Evolutionary conservation across 2,113 vertebrate species (phyloP).

Genomic region (Andinoacara biseriatus): DNA sequence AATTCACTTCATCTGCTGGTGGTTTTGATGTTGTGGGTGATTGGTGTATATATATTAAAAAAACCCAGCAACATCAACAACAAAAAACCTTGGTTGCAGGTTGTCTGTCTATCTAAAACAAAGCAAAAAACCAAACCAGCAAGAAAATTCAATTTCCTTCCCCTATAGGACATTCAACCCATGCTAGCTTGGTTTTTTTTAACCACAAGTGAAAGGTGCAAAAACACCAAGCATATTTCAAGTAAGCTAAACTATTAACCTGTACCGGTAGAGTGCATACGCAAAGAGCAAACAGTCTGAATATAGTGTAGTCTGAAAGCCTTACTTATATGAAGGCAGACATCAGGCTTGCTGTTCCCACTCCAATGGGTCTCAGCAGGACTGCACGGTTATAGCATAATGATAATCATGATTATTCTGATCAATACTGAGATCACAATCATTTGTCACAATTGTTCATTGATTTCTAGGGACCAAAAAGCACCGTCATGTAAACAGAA

Average conservation of each 20-base stretch:
- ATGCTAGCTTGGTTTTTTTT: constrained; percentile 36
- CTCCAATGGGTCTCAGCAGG: not conserved
- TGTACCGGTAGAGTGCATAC: constrained; percentile 13
- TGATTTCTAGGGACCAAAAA: not conserved
- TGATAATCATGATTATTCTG: too few species aligned
- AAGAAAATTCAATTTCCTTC: constrained; percentile 65
- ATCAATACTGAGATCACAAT: not conserved
- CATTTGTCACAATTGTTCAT: not conserved
- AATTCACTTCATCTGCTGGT: not conserved
- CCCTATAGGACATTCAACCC: constrained; percentile 60
- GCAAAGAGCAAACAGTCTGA: constrained; percentile 20
- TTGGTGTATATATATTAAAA: accelerated
- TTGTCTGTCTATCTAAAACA: constrained; percentile 33
- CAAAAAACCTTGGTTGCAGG: constrained; percentile 7
- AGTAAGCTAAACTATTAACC: constrained; percentile 41
- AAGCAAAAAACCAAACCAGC: constrained; percentile 50
- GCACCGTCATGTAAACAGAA: not conserved
- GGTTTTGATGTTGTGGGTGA: not conserved
- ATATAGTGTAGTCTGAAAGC: constrained; percentile 14
- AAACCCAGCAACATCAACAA: constrained; percentile 14
- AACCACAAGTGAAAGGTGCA: constrained; percentile 53
- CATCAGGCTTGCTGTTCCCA: constrained; percentile 39
- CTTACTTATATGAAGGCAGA: constrained; percentile 18
- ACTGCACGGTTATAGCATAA: too few species aligned
- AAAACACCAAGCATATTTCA: constrained; percentile 51